phyloP scores from a whole-genome alignment of 2,888 invertebrate genomes.

The Morinoia aosen region DNA sequence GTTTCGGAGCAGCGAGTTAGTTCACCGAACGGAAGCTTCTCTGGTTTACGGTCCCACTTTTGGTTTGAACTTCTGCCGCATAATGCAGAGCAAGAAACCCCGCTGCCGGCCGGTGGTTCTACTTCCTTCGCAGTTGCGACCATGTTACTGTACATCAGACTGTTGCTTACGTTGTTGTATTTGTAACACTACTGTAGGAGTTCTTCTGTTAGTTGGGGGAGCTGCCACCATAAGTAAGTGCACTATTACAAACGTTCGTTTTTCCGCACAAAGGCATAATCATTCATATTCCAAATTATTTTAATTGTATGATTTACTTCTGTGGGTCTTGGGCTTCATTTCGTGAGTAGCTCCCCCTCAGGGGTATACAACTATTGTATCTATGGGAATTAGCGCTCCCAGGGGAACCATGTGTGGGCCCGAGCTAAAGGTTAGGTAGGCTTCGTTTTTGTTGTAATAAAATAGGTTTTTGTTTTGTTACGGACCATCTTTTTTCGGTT shows the following conservation, averaged over 20 bases:
- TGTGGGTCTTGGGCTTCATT: not conserved
- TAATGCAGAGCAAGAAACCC: not conserved
- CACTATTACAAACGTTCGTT: not conserved
- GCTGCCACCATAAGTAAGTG: not conserved
- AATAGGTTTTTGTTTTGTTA: no score
- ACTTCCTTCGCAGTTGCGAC: not conserved
- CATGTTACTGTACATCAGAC: not conserved
- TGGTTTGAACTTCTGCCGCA: not conserved
- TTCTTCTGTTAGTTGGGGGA: not conserved
- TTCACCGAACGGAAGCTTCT: not conserved
- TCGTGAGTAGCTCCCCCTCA: no score
- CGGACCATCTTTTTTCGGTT: no score
- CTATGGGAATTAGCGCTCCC: no score
- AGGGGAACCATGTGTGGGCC: no score
- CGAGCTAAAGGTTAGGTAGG: no score
- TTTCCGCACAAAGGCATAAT: not conserved
- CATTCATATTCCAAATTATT: not conserved
- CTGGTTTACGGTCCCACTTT: conserved; percentile 2
- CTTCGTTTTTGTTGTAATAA: no score
- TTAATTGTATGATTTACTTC: not conserved
- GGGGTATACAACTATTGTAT: no score
- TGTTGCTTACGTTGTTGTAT: not conserved
- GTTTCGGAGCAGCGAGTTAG: not conserved
- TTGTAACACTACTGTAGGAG: not conserved
- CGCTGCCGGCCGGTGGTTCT: not conserved